Percentiles rank a stretch among this genome's conserved stretches.
phyloP scores from a whole-genome alignment of 2,113 vertebrate species.

The Gasterosteus nipponicus region DNA sequence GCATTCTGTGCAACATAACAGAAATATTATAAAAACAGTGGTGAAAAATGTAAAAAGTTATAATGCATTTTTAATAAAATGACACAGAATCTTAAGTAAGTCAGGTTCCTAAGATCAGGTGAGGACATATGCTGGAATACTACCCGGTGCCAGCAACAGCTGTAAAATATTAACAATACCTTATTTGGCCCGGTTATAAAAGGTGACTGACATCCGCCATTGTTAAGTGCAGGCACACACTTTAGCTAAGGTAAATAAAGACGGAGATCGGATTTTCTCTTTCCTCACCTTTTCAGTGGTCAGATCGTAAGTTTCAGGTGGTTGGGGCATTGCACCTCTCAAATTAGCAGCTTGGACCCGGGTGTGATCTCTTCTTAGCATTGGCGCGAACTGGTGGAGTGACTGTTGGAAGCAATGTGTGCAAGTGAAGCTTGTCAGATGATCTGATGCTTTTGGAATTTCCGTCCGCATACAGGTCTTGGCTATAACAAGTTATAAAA shows the following conservation, averaged over 20 bases:
- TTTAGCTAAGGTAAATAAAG: neutral
- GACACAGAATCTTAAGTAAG: neutral
- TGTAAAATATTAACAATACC: neutral
- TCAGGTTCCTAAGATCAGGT: neutral
- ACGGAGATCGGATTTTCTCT: neutral
- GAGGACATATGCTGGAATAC: neutral
- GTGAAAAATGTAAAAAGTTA: neutral
- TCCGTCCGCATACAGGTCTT: neutral
- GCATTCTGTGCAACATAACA: conserved; percentile 62
- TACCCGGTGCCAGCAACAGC: neutral
- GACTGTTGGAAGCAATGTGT: conserved; percentile 47
- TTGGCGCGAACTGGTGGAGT: conserved; percentile 68
- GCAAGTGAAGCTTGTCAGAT: neutral
- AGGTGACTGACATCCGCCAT: neutral
- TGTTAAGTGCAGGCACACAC: neutral
- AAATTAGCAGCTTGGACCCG: conserved; percentile 58
- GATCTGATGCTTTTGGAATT: neutral
- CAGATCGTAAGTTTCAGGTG: conserved; percentile 69
- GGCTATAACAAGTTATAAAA: neutral
- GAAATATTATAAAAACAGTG: conserved; percentile 1
- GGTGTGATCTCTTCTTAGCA: conserved; percentile 72
- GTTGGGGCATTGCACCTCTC: conserved; percentile 60
- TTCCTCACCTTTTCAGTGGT: conserved; percentile 72
- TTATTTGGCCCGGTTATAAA: neutral
- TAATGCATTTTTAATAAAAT: neutral